Conservation (phyloP, 1,140 invertebrate species). For the Metopolophium dirhodum region DNA sequence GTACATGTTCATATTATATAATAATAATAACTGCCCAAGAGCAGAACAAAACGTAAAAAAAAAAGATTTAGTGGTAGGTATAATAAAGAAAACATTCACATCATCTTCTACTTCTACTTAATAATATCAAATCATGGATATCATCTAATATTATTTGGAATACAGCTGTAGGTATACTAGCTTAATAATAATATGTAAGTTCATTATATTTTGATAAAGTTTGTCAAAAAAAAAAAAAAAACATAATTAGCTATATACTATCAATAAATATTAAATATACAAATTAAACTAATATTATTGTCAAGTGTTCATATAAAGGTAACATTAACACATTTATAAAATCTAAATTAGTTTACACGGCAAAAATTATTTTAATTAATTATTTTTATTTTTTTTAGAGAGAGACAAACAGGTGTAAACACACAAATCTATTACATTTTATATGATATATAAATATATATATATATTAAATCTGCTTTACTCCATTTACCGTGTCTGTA, state of each 20-base stretch:
- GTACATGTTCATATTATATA: neutral
- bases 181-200: neutral
- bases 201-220: neutral
- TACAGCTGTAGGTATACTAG: neutral
- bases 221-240: neutral
- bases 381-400: neutral
- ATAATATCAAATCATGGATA: neutral
- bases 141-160: neutral
- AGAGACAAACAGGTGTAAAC: neutral
- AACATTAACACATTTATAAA: constrained; percentile 25
- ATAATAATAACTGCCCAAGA: neutral
- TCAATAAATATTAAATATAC: neutral
- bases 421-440: neutral
- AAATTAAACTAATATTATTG: constrained; percentile 47
- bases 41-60: neutral
- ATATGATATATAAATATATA: neutral
- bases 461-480: neutral
- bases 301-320: constrained; percentile 19
- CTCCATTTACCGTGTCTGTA: neutral
- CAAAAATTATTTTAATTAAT: neutral
- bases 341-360: constrained; percentile 15
- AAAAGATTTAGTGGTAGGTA: neutral
- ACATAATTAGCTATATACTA: neutral
- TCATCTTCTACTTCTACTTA: neutral
- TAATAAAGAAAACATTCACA: neutral